Percentiles rank a stretch among this genome's conserved stretches.
Conservation (phyloP, 2,888 invertebrate genomes). For the Ormyrus pomaceus region DNA sequence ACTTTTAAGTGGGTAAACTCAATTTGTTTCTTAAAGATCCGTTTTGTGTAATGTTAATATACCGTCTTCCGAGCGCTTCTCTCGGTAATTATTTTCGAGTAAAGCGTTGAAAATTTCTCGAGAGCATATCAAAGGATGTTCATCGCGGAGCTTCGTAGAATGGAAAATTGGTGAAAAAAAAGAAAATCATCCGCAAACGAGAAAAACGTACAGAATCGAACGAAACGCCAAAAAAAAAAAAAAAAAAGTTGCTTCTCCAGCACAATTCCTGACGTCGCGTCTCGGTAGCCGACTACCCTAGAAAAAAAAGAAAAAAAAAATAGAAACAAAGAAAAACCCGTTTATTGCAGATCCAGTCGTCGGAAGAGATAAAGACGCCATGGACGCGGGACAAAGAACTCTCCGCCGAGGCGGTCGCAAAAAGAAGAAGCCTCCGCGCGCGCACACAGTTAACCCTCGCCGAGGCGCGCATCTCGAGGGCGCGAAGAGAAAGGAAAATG, state of each 20-base stretch:
- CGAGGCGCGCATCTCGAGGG: no score
- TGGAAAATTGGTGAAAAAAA: not conserved
- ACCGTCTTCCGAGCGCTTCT: no score
- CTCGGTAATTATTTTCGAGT: no score
- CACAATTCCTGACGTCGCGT: not conserved
- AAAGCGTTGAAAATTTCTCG: no score
- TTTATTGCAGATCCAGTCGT: constrained; percentile 2
- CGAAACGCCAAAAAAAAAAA: not conserved
- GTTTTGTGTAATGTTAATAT: no score
- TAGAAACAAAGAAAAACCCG: constrained; percentile 4
- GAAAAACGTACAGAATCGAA: not conserved
- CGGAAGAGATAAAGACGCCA: constrained; percentile 19
- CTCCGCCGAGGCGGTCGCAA: not conserved
- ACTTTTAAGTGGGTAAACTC: no score
- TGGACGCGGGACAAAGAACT: not conserved
- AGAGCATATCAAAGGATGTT: no score
- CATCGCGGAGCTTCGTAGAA: no score
- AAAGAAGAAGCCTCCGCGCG: not conserved
- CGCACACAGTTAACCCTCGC: not conserved
- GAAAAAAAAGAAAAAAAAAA: constrained; percentile 11
- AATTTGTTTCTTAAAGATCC: no score
- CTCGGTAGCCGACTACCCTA: not conserved
- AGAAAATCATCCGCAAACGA: not conserved
- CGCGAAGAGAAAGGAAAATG: not conserved
- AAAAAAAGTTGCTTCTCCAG: not conserved